A percentile compares a stretch with the other conserved stretches of the same genome.
Conservation (phyloP, 2,113 vertebrate species). For the Pao palembangensis region DNA sequence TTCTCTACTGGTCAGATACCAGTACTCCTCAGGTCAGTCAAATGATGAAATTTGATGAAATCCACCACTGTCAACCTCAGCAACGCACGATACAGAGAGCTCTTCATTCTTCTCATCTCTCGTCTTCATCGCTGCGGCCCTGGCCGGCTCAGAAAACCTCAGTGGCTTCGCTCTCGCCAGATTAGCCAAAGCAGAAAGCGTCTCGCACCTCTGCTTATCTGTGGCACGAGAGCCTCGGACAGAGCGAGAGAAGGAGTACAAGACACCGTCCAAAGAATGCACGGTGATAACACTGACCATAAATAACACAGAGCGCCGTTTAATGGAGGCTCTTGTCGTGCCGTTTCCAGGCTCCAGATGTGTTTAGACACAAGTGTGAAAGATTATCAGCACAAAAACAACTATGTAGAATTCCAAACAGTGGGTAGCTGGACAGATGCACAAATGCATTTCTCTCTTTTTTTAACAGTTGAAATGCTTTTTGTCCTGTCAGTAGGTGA, state of each 20-base stretch:
- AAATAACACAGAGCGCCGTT: conserved; percentile 45
- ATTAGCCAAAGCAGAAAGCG: conserved; percentile 48
- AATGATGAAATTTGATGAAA: not conserved
- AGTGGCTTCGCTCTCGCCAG: conserved; percentile 37
- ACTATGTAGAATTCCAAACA: not conserved
- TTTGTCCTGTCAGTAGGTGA: conserved; percentile 12
- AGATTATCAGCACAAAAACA: not conserved
- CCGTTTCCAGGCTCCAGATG: not conserved
- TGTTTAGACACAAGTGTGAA: too few species aligned
- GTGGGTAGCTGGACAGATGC: conserved; percentile 16
- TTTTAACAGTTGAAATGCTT: conserved; percentile 9
- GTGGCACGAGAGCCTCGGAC: conserved; percentile 22
- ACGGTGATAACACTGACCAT: conserved; percentile 45
- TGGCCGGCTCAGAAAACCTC: conserved; percentile 20
- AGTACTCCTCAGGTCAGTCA: too few species aligned
- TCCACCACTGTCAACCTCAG: conserved; percentile 4
- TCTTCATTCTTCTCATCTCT: too few species aligned
- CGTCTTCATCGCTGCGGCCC: conserved; percentile 1
- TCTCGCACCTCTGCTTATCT: conserved; percentile 57
- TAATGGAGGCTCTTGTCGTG: conserved; percentile 13
- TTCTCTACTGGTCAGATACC: not conserved
- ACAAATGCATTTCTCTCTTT: conserved; percentile 4
- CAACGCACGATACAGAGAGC: too few species aligned
- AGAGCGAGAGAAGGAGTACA: conserved; percentile 22
- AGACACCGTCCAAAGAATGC: conserved; percentile 18